phyloP scores from a whole-genome alignment of 2,888 invertebrate genomes.

The Psococerastis gibbosa region DNA sequence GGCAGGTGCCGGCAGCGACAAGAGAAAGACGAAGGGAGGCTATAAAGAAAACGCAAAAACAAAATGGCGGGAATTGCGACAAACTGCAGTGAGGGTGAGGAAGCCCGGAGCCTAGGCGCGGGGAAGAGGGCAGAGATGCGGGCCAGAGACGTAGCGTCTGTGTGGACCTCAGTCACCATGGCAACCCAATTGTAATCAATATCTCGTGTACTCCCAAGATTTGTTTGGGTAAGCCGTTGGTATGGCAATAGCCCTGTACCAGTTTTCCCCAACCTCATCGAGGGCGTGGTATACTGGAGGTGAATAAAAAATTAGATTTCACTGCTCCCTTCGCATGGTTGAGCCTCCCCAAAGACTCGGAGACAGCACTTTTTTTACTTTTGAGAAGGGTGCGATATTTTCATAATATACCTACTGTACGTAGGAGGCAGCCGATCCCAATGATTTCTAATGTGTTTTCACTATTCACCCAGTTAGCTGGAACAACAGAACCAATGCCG shows the following conservation, averaged over 20 bases:
- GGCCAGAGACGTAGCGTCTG: slow-evolving; percentile 4
- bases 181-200: slow-evolving; percentile 6
- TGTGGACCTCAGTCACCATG: slow-evolving; percentile 3
- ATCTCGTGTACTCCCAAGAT: slow-evolving; percentile 2
- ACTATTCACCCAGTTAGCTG: too few relatives aligned
- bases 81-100: neutral
- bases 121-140: slow-evolving; percentile 5
- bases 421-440: too few relatives aligned
- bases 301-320: neutral
- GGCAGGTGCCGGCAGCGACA: neutral
- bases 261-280: neutral
- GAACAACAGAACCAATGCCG: too few relatives aligned
- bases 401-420: too few relatives aligned
- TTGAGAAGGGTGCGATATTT: too few relatives aligned
- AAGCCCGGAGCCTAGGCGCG: too few relatives aligned
- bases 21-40: too few relatives aligned
- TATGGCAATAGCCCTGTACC: neutral
- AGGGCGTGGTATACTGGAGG: neutral
- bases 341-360: too few relatives aligned
- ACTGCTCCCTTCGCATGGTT: too few relatives aligned
- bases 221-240: neutral
- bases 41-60: neutral
- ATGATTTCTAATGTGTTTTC: too few relatives aligned
- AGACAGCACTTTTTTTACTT: too few relatives aligned
- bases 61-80: neutral